Evolutionary conservation across 2,797 vertebrate genomes (phyloP).

Genomic region (Onychomys arenicola): DNA sequence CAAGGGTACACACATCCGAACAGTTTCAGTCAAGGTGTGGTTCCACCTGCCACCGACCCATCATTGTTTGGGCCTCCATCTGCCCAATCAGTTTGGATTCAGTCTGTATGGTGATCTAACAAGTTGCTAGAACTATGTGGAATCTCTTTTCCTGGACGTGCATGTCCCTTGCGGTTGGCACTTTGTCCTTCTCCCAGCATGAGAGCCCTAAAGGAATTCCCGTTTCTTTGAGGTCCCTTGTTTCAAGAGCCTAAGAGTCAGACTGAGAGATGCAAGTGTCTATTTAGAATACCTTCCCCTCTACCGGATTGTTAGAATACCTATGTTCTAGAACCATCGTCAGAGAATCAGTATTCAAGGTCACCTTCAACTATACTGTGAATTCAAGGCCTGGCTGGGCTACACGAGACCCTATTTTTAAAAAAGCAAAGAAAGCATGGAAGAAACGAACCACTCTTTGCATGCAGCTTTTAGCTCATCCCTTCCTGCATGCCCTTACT

Average conservation of each 20-base stretch:
- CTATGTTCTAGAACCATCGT: neutral
- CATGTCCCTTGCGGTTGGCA: neutral
- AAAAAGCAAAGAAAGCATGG: neutral
- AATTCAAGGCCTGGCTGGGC: neutral
- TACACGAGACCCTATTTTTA: neutral
- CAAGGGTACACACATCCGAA: neutral
- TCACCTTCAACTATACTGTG: neutral
- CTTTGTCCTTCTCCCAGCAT: neutral
- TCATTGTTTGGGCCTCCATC: neutral
- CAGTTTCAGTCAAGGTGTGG: neutral
- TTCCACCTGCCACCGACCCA: neutral
- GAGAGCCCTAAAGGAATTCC: neutral
- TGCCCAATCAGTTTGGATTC: neutral
- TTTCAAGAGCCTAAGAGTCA: neutral
- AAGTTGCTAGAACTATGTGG: neutral
- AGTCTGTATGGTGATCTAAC: neutral
- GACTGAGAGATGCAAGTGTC: neutral
- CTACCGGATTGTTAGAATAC: neutral
- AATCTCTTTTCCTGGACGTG: neutral
- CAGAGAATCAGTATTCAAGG: neutral
- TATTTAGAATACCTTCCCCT: neutral
- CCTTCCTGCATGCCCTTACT: neutral
- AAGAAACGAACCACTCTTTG: neutral
- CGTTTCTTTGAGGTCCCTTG: neutral
- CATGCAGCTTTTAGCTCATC: neutral